A percentile compares a stretch with the other conserved stretches of the same genome.
These are phyloP conservation scores for Pachyseris speciosa DNA, from an alignment of 64 coral and sea anemone genomes.

Conservation along the genomic window DNA sequence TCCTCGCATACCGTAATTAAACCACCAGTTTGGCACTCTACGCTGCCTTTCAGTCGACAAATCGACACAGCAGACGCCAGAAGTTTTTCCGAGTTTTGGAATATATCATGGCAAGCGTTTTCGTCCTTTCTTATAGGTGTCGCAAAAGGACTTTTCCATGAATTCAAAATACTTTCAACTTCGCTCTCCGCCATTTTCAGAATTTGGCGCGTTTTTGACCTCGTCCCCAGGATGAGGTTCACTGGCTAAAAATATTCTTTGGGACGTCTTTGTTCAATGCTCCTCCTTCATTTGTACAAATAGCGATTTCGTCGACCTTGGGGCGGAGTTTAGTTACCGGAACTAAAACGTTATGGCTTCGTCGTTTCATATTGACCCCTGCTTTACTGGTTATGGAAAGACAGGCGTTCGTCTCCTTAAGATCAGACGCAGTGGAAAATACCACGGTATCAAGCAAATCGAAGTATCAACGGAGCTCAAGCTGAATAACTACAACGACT, in stretches of 20 bases:
- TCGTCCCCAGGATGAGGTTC: not conserved
- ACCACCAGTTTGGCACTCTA: slow-evolving; percentile 97
- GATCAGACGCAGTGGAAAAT: slow-evolving; percentile 67
- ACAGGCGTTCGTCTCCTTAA: slow-evolving; percentile 84
- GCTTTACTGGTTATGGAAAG: slow-evolving; percentile 83
- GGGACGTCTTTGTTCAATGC: not conserved
- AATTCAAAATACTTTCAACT: not conserved
- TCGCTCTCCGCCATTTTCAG: slow-evolving; percentile 73
- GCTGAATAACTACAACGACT: slow-evolving; percentile 65
- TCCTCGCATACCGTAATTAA: slow-evolving; percentile 96
- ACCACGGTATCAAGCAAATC: slow-evolving; percentile 83
- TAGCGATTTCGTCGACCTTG: no score
- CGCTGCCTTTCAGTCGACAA: slow-evolving; percentile 92
- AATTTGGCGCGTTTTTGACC: not conserved
- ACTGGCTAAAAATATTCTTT: not conserved
- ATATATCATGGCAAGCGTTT: slow-evolving; percentile 77
- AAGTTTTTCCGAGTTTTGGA: slow-evolving; percentile 92
- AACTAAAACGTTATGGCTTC: slow-evolving; percentile 35
- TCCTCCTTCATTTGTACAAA: no score
- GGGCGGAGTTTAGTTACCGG: no score
- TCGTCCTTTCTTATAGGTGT: slow-evolving; percentile 76
- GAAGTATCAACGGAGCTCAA: slow-evolving; percentile 90
- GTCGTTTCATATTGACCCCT: slow-evolving; percentile 48
- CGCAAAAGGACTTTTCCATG: slow-evolving; percentile 83
- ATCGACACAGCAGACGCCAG: slow-evolving; percentile 98